These are phyloP conservation scores for Dryococelus australis DNA, from an alignment of 2,888 invertebrate species.

Conservation along the genomic window DNA sequence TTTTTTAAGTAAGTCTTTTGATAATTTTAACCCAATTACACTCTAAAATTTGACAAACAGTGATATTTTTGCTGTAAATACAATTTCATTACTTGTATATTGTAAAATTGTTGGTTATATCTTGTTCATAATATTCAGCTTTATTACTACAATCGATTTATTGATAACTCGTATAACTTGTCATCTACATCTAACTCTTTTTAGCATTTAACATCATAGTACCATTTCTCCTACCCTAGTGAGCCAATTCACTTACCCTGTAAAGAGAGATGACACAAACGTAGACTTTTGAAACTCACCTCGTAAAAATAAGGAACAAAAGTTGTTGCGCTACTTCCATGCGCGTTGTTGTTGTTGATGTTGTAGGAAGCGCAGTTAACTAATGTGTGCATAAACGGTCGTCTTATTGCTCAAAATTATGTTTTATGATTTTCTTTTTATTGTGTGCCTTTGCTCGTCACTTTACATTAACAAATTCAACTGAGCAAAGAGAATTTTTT, in stretches of 20 bases:
- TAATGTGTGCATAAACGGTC: not conserved
- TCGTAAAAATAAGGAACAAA: not conserved
- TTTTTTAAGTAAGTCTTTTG: not conserved
- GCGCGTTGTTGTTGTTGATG: not conserved
- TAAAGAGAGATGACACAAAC: conserved; percentile 19
- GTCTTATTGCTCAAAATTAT: not conserved
- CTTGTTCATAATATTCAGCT: not conserved
- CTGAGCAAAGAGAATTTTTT: no score
- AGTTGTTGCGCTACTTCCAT: not conserved
- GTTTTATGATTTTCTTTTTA: conserved; percentile 11
- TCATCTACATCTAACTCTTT: not conserved
- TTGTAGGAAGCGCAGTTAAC: not conserved
- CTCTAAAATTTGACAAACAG: not conserved
- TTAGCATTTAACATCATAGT: not conserved
- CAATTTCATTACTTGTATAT: not conserved
- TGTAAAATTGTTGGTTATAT: not conserved
- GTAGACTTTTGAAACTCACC: not conserved
- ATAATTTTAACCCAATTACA: not conserved
- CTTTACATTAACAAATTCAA: not conserved
- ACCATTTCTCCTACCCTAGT: not conserved
- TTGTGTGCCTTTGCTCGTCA: conserved; percentile 17
- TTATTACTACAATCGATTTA: not conserved
- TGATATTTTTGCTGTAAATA: not conserved
- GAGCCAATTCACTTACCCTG: not conserved
- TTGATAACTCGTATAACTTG: not conserved